Percentiles rank a stretch among this genome's conserved stretches.
Evolutionary conservation across 1,140 invertebrate genomes (phyloP).

Genomic region (Papilio machaon): DNA sequence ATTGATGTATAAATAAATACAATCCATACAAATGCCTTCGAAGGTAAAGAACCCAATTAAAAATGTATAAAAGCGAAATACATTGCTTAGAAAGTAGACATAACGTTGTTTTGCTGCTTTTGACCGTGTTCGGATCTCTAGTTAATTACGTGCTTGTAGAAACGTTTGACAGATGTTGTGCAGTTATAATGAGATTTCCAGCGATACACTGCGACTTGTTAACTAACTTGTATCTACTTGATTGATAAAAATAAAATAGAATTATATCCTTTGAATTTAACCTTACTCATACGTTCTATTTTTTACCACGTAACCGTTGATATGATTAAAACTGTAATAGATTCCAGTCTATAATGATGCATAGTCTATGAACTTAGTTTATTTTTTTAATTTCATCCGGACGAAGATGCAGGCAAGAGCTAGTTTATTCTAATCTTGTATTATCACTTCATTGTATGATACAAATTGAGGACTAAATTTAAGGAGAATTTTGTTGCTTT

Average conservation of each 20-base stretch:
- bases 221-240: not conserved
- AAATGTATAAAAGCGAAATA: not conserved
- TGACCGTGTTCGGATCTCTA: not conserved
- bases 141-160: conserved; percentile 15
- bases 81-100: not conserved
- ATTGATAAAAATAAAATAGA: not conserved
- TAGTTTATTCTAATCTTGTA: too few species aligned
- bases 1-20: not conserved
- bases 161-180: not conserved
- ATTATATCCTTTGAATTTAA: too few species aligned
- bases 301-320: too few species aligned
- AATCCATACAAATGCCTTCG: not conserved
- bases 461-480: too few species aligned
- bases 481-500: too few species aligned
- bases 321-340: too few species aligned
- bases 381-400: too few species aligned
- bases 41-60: not conserved
- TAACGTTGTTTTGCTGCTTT: conserved; percentile 3
- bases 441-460: too few species aligned
- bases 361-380: too few species aligned
- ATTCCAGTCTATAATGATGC: too few species aligned
- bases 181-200: not conserved
- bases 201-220: not conserved
- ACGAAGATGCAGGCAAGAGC: too few species aligned
- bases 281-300: too few species aligned